A percentile compares a stretch with the other conserved stretches of the same genome.
Conservation (phyloP, 2,888 invertebrate genomes). For the Rhingia rostrata region DNA sequence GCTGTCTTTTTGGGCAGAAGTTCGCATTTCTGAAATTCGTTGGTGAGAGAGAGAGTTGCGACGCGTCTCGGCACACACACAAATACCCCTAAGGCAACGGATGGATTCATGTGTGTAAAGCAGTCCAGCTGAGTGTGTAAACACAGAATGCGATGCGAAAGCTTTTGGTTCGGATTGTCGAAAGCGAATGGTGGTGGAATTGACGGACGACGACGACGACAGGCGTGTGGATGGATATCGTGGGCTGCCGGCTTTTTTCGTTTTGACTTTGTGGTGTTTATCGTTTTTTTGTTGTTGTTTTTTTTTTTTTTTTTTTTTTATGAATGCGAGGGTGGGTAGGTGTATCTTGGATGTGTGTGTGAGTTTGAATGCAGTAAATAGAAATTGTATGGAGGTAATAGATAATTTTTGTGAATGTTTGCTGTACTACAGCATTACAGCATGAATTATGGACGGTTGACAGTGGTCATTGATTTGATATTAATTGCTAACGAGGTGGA, state of each 20-base stretch:
- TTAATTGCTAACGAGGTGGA: conserved; percentile 12
- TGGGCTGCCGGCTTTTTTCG: conserved; percentile 60
- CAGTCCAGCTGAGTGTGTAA: conserved; percentile 54
- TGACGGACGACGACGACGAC: conserved; percentile 1
- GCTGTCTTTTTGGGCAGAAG: conserved; percentile 4
- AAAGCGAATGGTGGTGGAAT: not conserved
- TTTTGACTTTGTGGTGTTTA: conserved; percentile 30
- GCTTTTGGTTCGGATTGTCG: conserved; percentile 29
- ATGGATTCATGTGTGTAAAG: conserved; percentile 19
- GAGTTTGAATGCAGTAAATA: conserved; percentile 43
- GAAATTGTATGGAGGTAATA: conserved; percentile 69
- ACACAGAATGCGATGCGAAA: conserved; percentile 48
- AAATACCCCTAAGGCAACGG: not conserved
- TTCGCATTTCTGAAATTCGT: conserved; percentile 39
- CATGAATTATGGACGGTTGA: conserved; percentile 61
- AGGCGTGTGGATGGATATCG: conserved; percentile 3
- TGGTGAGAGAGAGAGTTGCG: conserved; percentile 33
- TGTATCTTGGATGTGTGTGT: not conserved
- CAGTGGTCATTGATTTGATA: conserved; percentile 66
- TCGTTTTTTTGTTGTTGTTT: conserved; percentile 1
- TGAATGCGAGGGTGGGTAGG: conserved; percentile 53
- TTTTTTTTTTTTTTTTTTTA: conserved; percentile 10
- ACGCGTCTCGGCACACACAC: not conserved
- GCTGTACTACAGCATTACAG: conserved; percentile 28
- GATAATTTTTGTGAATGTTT: conserved; percentile 54